Evolutionary conservation across 2,888 invertebrate genomes (phyloP), one percentile per base, ranked within the genome.

Genomic region (Drosophila meridiana): DNA sequence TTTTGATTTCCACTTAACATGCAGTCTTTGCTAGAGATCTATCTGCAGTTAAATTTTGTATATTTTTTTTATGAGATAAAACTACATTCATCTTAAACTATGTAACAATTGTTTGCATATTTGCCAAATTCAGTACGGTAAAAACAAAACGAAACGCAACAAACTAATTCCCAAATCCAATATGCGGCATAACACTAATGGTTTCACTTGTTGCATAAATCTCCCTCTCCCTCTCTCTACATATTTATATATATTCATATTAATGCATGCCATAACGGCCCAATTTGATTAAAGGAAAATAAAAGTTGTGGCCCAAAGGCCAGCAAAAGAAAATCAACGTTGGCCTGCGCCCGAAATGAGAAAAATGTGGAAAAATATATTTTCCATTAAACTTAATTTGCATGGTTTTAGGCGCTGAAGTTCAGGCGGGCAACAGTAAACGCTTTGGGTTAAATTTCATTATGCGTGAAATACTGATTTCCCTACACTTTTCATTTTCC

Each of bases 321-420:
- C 52, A 53, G 26, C 42, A 63, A 58, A 62, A 57, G 43, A 59
- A 32, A 56, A 38, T 53, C 32, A 13, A 26, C 30, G 45, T 13
- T 7, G 30, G 47, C 28, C 43, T 28, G n/a, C 26, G 50, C 32
- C 36, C 36, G 32, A 61, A 70, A 62, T 42, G 65, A 57, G 40
- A 67, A 68, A 78, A 78, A 64, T 80, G 78, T 71, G 70, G 60
- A 74, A 79, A 82, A 87, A 87, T 84, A 83, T 63, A 81, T 87
- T 87, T 86, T 88, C 75, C 87, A 88, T 87, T 80, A 81, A 84
- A 87, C 84, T 84, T 87, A 79, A 84, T 87, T 87, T 87, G 73
- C 81, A 78, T 88, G 82, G 83, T 82, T 86, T 87, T 83, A 88
- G 89, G 83, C 84, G 63, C 62, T 63, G 30, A 73, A 67, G 52